Conservation (phyloP, 2,113 vertebrate genomes). For the Chiloscyllium plagiosum region DNA sequence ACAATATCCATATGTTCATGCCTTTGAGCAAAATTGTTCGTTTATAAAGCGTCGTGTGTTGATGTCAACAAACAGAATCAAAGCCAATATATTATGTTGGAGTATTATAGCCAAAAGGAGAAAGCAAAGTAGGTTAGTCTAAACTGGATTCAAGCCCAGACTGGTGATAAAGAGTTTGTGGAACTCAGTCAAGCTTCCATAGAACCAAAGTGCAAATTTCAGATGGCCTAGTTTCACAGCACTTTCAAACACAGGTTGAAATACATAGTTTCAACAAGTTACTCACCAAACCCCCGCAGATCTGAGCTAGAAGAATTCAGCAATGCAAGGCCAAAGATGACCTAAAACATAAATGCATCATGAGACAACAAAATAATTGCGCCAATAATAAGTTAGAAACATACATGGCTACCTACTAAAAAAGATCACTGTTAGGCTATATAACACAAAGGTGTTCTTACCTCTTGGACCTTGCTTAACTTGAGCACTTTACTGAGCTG, state of each 20-base stretch:
- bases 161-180: background rate
- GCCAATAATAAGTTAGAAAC: background rate
- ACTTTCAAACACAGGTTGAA: background rate
- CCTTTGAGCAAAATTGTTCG: background rate
- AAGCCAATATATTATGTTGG: background rate
- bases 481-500: conserved; percentile 99
- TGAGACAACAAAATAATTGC: background rate
- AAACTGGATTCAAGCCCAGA: background rate
- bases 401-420: conserved; percentile 30
- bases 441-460: conserved; percentile 43
- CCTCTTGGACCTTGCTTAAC: conserved; percentile 98
- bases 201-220: background rate
- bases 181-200: background rate
- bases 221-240: background rate
- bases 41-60: background rate
- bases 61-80: background rate
- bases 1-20: background rate
- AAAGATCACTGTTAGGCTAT: conserved; percentile 25
- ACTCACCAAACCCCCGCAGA: conserved; percentile 92
- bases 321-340: conserved; percentile 96
- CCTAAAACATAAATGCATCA: conserved; percentile 57
- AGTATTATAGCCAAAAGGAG: background rate
- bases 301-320: conserved; percentile 90
- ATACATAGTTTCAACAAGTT: background rate
- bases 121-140: background rate